Evolutionary conservation across 1,140 invertebrate species (phyloP).

Genomic region (Macrobrachium rosenbergii): DNA sequence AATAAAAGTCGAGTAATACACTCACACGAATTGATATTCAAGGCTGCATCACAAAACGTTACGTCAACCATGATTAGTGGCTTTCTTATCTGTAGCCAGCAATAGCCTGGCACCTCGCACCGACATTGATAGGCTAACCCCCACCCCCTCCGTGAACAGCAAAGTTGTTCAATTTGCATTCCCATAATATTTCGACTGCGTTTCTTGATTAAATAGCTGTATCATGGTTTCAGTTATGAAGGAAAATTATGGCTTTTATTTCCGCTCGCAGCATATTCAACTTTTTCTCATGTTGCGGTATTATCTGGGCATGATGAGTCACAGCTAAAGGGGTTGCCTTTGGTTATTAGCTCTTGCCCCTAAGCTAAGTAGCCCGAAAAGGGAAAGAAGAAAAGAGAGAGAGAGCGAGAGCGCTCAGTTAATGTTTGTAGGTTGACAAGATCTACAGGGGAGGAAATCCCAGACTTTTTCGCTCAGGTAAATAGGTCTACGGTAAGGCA

Average conservation of each 20-base stretch:
- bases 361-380: not conserved
- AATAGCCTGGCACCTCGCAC: too few species aligned
- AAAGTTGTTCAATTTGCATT: not conserved
- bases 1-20: too few species aligned
- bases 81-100: too few species aligned
- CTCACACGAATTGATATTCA: too few species aligned
- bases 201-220: not conserved
- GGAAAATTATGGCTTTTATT: too few species aligned
- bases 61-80: too few species aligned
- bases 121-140: too few species aligned
- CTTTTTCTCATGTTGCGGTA: not conserved
- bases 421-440: not conserved
- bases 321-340: constrained; percentile 1
- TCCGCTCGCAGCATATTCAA: not conserved
- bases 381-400: not conserved
- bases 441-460: too few species aligned
- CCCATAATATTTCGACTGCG: not conserved
- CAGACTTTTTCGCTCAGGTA: not conserved
- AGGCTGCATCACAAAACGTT: too few species aligned
- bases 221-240: too few species aligned
- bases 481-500: not conserved
- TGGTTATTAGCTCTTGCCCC: not conserved
- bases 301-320: constrained; percentile 11
- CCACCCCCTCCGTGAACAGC: too few species aligned
- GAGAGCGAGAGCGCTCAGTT: not conserved